Evolutionary conservation across 2,113 vertebrate species (phyloP), one percentile per base, ranked within the genome.

Genomic region (Chaetodon trifascialis): DNA sequence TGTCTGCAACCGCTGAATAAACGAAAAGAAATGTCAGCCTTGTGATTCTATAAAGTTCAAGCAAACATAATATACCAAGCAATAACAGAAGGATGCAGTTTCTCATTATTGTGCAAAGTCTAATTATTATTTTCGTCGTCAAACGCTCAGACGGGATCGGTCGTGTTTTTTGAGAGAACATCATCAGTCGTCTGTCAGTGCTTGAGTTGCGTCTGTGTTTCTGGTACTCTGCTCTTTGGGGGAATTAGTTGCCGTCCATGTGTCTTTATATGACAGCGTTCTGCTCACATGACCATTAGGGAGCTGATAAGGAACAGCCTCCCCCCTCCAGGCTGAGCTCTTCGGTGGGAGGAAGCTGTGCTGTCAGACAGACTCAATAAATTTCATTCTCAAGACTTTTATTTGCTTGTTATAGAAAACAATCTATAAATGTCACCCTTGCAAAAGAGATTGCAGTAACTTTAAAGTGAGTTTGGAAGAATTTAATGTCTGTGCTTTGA

Each of bases 361-460:
- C 30, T 30, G 30, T 38, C 49, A 40, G 9, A 42, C 64, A 16
- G 49, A 11, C n/a, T 25, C 7, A 2, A 23, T 16, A 16, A 6
- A n/a, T 19, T 38, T 42, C 36, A 54, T 60, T 30, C 7, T 30
- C 10, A 0, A 15, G 4, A 11, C n/a, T 25, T 47, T 38, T 9
- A 47, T 68, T 54, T 38, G 19, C 40, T 30, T 30, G 30, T 30
- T 30, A 38, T 38, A 11, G 36, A 42, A 44, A 19, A 16, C 0
- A 16, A 60, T 52, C 74, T 76, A 56, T 34, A 23, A 76, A 67
- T 47, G 34, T 15, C 11, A 30, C 17, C 17, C 51, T 16, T 65
- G n/a, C 59, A 54, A 74, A 38, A 30, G 17, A 51, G 46, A 19
- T 17, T 17, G 7, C 34, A 38, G n/a, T 16, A 11, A 16, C 49